A percentile compares a stretch with the other conserved stretches of the same genome.
These are phyloP conservation scores for Crocodylus rhombifer DNA, from an alignment of 2,797 vertebrate species.

Conservation along the genomic window DNA sequence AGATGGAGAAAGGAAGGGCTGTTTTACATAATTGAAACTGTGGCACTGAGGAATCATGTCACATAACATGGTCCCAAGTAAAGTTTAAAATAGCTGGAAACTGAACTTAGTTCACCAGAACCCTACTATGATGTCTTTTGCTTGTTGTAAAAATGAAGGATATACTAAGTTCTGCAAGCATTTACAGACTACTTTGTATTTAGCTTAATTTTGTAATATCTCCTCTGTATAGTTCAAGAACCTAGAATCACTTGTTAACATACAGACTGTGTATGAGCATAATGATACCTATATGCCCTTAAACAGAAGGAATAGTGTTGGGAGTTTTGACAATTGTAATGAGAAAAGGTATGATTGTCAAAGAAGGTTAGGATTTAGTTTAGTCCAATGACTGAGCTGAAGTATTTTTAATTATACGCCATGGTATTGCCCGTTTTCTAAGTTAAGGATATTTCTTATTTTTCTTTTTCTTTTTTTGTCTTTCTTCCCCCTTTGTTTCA, in stretches of 20 bases:
- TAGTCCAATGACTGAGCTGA: not conserved
- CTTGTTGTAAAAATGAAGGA: rapidly evolving
- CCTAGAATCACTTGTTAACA: not conserved
- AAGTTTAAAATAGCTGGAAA: not conserved
- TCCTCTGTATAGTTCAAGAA: not conserved
- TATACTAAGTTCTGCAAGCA: too few species aligned
- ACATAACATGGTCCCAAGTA: not conserved
- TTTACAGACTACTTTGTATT: too few species aligned
- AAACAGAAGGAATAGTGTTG: not conserved
- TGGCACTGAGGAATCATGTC: not conserved
- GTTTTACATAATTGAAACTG: not conserved
- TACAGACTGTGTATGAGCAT: not conserved
- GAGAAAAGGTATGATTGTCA: not conserved
- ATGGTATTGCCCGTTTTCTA: not conserved
- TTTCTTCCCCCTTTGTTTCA: not conserved
- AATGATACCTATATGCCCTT: not conserved
- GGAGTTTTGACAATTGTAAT: too few species aligned
- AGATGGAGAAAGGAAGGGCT: not conserved
- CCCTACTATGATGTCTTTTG: not conserved
- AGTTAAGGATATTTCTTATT: not conserved
- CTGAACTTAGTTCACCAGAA: not conserved
- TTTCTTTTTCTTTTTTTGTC: not conserved
- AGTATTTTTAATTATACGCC: not conserved
- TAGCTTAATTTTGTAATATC: not conserved
- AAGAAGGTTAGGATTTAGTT: not conserved